Evolutionary conservation across 2,888 invertebrate genomes (phyloP).

Genomic region (Erebia ligea): DNA sequence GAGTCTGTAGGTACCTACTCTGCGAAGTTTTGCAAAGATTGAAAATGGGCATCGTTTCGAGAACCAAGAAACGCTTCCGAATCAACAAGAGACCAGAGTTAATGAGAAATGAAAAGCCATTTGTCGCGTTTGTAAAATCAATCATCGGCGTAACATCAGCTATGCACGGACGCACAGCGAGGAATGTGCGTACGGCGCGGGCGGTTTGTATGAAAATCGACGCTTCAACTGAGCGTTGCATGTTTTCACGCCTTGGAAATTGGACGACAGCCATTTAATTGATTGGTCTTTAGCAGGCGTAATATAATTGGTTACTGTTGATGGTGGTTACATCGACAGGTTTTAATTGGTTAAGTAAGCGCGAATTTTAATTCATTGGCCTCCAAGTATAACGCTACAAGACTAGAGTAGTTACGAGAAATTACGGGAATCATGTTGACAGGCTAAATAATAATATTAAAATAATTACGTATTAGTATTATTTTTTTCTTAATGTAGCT

Average conservation of each 20-base stretch:
- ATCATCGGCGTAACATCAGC: conserved; percentile 8
- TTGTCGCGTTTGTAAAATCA: conserved; percentile 15
- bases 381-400: no score
- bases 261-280: conserved; percentile 22
- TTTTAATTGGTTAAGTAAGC: neutral
- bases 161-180: conserved; percentile 6
- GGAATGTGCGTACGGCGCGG: conserved; percentile 21
- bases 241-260: conserved; percentile 25
- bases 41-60: no score
- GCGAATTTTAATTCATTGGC: neutral
- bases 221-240: conserved; percentile 11
- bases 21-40: no score
- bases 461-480: no score
- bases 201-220: conserved; percentile 3
- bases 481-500: no score
- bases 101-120: conserved; percentile 1
- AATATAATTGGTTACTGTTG: neutral
- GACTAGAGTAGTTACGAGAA: no score
- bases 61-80: neutral
- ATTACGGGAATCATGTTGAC: no score
- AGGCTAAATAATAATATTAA: no score
- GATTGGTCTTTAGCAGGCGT: conserved; percentile 16
- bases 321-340: conserved; percentile 5
- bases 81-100: neutral
- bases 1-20: no score